Conservation (phyloP, 2,797 vertebrate species). For the Xenopus petersii region DNA sequence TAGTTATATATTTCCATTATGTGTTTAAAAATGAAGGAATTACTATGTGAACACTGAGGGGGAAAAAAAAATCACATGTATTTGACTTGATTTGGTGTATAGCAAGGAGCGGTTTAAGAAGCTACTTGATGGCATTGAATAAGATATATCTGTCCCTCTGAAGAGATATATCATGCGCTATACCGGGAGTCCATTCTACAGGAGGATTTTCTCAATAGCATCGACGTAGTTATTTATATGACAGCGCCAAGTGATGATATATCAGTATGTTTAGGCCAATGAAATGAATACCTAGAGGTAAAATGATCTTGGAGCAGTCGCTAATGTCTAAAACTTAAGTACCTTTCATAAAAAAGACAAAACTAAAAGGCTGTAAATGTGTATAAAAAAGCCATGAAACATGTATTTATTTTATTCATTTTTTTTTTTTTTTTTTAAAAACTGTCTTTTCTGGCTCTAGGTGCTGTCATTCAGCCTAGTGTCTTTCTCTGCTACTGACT, state of each 20-base stretch:
- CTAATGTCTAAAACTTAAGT: background rate
- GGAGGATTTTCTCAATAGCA: constrained; percentile 57
- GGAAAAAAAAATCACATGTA: constrained; percentile 67
- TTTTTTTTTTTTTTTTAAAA: background rate
- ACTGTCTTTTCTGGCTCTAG: no score
- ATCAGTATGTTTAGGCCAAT: constrained; percentile 59
- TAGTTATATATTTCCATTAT: constrained; percentile 91
- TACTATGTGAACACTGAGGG: constrained; percentile 70
- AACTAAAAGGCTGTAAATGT: background rate
- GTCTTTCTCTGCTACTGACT: no score
- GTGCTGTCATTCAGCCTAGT: no score
- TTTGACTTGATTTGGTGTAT: constrained; percentile 72
- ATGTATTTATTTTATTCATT: background rate
- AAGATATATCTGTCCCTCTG: constrained; percentile 75
- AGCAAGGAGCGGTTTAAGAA: constrained; percentile 55
- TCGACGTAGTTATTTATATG: constrained; percentile 67
- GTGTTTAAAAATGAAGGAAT: constrained; percentile 94
- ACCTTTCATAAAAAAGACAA: constrained; percentile 1
- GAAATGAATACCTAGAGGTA: constrained; percentile 58
- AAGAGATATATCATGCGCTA: constrained; percentile 73
- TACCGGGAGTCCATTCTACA: constrained; percentile 63
- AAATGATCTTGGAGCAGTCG: constrained; percentile 22
- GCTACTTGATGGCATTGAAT: constrained; percentile 60
- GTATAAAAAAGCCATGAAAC: background rate
- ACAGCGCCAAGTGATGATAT: constrained; percentile 63